Conservation (phyloP, 2,888 invertebrate species). For the Ennomos quercinarius region DNA sequence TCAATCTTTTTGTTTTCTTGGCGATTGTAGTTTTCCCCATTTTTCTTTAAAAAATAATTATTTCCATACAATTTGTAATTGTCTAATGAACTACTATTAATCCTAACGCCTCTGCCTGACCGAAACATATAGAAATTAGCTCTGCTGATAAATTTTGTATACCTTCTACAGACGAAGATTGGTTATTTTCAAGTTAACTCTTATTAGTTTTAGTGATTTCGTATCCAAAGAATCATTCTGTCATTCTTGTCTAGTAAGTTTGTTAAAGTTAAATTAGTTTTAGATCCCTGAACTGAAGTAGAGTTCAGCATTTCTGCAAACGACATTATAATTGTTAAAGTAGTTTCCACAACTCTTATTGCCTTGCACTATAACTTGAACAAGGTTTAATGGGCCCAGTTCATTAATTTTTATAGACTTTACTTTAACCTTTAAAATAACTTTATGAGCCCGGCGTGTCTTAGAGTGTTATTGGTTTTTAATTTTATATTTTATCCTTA, state of each 20-base stretch:
- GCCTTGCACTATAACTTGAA: conserved; percentile 26
- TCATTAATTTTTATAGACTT: conserved; percentile 25
- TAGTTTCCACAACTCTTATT: conserved; percentile 22
- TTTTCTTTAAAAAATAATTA: no score
- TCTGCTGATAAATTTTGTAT: no score
- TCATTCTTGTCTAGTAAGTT: neutral
- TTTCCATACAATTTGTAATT: no score
- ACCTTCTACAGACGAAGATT: no score
- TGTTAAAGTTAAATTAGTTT: neutral
- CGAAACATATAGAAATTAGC: no score
- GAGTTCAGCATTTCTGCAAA: conserved; percentile 23
- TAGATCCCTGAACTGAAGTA: conserved; percentile 2
- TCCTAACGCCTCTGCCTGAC: no score
- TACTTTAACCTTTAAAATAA: conserved; percentile 20
- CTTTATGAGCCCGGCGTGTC: conserved; percentile 16
- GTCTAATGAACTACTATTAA: no score
- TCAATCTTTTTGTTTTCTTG: no score
- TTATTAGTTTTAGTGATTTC: no score
- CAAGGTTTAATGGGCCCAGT: conserved; percentile 23
- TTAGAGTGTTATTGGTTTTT: conserved; percentile 13
- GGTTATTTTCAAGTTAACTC: no score
- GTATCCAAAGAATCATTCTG: no score
- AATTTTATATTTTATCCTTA: conserved; percentile 11
- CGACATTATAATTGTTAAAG: conserved; percentile 25
- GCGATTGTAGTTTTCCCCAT: no score